Evolutionary conservation across 2,113 vertebrate genomes (phyloP), one percentile per base, ranked within the genome.

Genomic region (Benitochromis conjunctus): DNA sequence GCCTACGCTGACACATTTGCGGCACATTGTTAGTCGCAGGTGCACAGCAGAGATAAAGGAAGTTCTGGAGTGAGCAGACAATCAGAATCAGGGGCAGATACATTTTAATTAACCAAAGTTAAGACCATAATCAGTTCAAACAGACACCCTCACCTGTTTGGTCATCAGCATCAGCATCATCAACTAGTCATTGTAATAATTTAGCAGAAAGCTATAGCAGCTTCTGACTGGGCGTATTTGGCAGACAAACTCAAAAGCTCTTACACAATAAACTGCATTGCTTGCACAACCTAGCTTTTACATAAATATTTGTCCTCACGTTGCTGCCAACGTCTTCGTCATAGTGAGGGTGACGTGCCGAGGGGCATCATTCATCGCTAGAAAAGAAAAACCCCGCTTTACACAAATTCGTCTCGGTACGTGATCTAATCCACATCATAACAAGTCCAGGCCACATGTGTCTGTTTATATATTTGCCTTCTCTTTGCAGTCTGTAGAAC

Each of bases 41-140:
- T 92, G 85, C 74, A 78, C 10, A 74, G 84, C 80, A 46, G 26
- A 83, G 83, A 88, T 80, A 82, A 53, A 31, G 46, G 48, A 14
- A 14, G 21, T 8, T 0, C 62, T 56, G 46, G 19, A 48, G 24
- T 66, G 43, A 51, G 24, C 21, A 86, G 64, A 48, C 11, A 57
- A 5, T 46, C 24, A 54, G 51, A 62, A 80, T 62, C 53, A 79
- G 36, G 38, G 56, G 18, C 54, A 21, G 66, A 38, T 71, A 46
- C 21, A 26, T 71, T 71, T 71, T 71, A 46, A 46, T 26, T 16
- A 71, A 14, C 11, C 38, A 71, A 71, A 71, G 13, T 7, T 34
- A 16, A 18, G 29, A 10, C 29, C 3, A 29, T 18, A 60, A 34
- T 34, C 29, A 34, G 14, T 60, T 60, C 19, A 38, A 12, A 21